Conservation (phyloP, 1,140 invertebrate genomes). For the Cepaea nemoralis region DNA sequence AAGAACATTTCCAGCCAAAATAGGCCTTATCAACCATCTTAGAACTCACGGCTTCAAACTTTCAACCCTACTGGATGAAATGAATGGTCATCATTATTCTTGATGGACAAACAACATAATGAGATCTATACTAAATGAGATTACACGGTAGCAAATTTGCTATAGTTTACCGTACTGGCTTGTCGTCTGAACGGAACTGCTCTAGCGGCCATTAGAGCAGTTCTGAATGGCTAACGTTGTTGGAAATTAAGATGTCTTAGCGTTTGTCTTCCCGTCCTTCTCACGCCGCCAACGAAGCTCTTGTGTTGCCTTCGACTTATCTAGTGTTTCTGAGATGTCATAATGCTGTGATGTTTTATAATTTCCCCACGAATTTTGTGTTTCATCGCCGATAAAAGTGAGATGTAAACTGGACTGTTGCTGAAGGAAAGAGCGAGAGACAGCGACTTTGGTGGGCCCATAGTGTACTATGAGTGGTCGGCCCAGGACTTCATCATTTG, state of each 20-base stretch:
- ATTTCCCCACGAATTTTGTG: conserved; percentile 34
- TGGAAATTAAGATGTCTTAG: conserved; percentile 28
- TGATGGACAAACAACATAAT: too few species aligned
- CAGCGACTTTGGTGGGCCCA: conserved; percentile 53
- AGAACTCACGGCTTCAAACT: too few species aligned
- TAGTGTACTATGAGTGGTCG: conserved; percentile 85
- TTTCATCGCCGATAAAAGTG: conserved; percentile 47
- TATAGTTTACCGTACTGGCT: conserved; percentile 19
- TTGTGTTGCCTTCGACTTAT: not conserved
- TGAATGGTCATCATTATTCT: too few species aligned
- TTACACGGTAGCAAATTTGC: not conserved
- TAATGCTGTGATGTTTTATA: not conserved
- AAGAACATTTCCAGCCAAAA: too few species aligned
- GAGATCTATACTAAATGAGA: too few species aligned
- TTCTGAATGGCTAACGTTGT: conserved; percentile 38
- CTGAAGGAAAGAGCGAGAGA: conserved; percentile 42
- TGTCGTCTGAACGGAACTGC: conserved; percentile 44
- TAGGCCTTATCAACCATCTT: too few species aligned
- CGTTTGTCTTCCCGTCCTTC: not conserved
- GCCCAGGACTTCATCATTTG: conserved; percentile 95
- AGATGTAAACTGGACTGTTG: conserved; percentile 60
- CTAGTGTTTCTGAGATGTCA: not conserved
- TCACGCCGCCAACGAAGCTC: not conserved
- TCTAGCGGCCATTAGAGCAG: conserved; percentile 48
- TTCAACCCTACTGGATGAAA: too few species aligned